phyloP scores from a whole-genome alignment of 2,888 invertebrate species.

The Monochamus alternatus region DNA sequence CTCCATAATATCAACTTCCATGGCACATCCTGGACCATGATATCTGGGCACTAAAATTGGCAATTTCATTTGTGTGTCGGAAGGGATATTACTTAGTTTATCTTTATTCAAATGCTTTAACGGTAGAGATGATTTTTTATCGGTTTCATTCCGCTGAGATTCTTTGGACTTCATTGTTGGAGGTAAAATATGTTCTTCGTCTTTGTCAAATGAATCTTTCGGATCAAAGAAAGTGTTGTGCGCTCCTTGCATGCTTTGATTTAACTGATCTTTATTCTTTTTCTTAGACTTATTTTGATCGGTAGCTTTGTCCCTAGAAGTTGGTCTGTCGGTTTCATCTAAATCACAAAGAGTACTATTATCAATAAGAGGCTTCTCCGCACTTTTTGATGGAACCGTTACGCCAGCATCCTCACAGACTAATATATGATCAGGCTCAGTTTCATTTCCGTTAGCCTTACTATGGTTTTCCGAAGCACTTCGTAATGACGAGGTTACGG shows the following conservation, averaged over 20 bases:
- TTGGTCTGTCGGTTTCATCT: not conserved
- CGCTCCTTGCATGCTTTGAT: not conserved
- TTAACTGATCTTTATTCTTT: not conserved
- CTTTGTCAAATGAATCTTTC: not conserved
- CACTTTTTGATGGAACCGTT: not conserved
- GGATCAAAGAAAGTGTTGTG: not conserved
- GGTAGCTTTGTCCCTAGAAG: not conserved
- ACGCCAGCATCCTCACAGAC: not conserved
- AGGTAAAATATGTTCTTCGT: not conserved
- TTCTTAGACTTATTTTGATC: not conserved
- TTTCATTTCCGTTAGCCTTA: not conserved
- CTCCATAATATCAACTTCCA: slow-evolving; percentile 58
- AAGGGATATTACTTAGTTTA: slow-evolving; percentile 12
- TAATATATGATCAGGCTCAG: not conserved
- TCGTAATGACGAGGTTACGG: no score
- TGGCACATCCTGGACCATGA: slow-evolving; percentile 57
- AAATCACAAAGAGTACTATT: not conserved
- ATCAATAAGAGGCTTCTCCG: not conserved
- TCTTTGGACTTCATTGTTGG: not conserved
- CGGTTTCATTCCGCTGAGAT: not conserved
- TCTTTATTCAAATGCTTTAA: not conserved
- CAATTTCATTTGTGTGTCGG: slow-evolving; percentile 32
- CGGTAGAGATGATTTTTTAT: no score
- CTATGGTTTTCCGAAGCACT: no score
- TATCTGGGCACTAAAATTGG: slow-evolving; percentile 47